phyloP scores from a whole-genome alignment of 2,888 invertebrate genomes.

The Caenorhabditis sp. region DNA sequence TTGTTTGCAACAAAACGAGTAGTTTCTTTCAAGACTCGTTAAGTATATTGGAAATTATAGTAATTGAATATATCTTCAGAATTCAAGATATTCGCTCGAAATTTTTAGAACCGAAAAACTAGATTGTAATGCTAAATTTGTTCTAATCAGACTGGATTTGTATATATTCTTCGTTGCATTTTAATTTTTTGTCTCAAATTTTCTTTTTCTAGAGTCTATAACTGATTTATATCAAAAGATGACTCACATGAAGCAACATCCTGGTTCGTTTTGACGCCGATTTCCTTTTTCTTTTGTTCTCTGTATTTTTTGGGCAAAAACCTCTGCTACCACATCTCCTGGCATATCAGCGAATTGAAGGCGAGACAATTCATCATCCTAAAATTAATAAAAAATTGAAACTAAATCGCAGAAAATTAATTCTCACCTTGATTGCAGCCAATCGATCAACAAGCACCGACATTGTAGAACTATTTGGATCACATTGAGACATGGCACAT shows the following conservation, averaged over 20 bases:
- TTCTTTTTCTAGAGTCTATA: too few relatives aligned
- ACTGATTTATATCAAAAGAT: too few relatives aligned
- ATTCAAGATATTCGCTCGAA: too few relatives aligned
- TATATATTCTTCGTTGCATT: too few relatives aligned
- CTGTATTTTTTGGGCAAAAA: slow-evolving; percentile 52
- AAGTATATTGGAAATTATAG: too few relatives aligned
- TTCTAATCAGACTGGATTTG: too few relatives aligned
- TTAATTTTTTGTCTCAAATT: too few relatives aligned
- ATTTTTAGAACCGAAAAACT: too few relatives aligned
- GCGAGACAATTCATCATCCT: slow-evolving; percentile 53
- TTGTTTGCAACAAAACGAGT: too few relatives aligned
- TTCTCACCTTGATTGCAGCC: slow-evolving; percentile 46
- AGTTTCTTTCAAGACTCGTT: too few relatives aligned
- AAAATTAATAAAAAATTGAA: slow-evolving; percentile 2
- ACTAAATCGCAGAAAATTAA: neutral
- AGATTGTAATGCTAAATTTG: too few relatives aligned
- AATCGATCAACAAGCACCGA: slow-evolving; percentile 54
- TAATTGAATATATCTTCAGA: too few relatives aligned
- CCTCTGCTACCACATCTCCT: slow-evolving; percentile 58
- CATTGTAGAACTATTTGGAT: slow-evolving; percentile 59
- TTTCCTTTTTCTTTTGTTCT: slow-evolving; percentile 20
- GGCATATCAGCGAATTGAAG: slow-evolving; percentile 53
- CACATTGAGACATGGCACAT: slow-evolving; percentile 56
- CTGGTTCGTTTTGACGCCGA: slow-evolving; percentile 1
- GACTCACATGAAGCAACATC: slow-evolving; percentile 32